These are phyloP conservation scores for Heliornis fulica DNA, from an alignment of 2,113 vertebrate species.

Conservation along the genomic window DNA sequence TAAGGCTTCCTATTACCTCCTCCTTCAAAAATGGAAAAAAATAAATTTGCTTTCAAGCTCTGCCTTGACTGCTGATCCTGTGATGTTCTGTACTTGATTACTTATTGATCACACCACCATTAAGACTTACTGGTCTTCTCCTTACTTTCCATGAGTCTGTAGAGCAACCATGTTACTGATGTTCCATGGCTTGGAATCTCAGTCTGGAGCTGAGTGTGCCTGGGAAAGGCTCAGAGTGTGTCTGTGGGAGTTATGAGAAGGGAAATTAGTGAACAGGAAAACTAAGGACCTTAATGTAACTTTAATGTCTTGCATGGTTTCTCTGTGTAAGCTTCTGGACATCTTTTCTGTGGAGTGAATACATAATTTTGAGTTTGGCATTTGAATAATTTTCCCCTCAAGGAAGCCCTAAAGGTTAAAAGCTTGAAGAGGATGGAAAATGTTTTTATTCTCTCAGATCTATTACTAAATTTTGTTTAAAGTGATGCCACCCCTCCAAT, in stretches of 20 bases:
- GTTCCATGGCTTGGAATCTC: neutral
- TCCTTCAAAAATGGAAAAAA: neutral
- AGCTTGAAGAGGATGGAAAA: constrained; percentile 21
- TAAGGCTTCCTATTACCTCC: neutral
- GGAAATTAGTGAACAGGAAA: constrained; percentile 30
- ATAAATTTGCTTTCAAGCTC: no score
- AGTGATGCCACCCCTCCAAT: neutral
- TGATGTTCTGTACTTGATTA: neutral
- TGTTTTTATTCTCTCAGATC: constrained; percentile 43
- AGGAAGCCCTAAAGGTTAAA: constrained; percentile 57
- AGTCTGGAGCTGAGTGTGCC: neutral
- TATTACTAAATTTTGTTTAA: constrained; percentile 7
- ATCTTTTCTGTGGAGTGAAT: neutral
- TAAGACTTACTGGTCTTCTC: no score
- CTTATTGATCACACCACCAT: neutral
- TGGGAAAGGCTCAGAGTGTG: neutral
- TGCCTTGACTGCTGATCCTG: neutral
- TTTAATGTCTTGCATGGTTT: constrained; percentile 60
- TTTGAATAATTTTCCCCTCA: constrained; percentile 56
- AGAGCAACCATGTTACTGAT: neutral
- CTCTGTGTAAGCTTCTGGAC: constrained; percentile 21
- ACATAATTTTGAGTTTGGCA: constrained; percentile 50
- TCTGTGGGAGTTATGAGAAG: neutral
- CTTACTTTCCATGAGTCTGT: neutral
- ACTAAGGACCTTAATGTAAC: constrained; percentile 49